These are phyloP conservation scores for Pangasius mekongensis DNA, from an alignment of 2,797 vertebrate species.

Conservation along the genomic window DNA sequence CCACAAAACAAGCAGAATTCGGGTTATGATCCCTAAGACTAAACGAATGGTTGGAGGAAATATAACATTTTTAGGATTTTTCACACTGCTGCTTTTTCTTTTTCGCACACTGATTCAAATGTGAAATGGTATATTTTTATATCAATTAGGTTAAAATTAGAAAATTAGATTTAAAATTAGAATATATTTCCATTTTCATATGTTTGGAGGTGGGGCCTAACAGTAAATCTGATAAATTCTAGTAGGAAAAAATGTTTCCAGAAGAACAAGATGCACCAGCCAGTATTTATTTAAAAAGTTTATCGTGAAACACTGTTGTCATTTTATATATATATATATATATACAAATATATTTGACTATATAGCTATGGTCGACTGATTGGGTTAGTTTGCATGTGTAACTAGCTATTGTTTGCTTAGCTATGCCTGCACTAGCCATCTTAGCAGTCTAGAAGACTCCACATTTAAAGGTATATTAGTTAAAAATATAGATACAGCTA, in stretches of 20 bases:
- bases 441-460: not conserved
- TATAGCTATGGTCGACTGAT: not conserved
- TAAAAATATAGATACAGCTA: too few relatives aligned
- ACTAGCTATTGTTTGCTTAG: not conserved
- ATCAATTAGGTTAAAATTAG: too few relatives aligned
- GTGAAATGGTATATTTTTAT: too few relatives aligned
- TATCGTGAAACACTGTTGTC: too few relatives aligned
- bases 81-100: too few relatives aligned
- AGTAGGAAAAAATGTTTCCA: not conserved
- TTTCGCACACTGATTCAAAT: too few relatives aligned
- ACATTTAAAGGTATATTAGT: not conserved
- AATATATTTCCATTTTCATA: not conserved
- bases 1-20: not conserved
- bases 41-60: not conserved
- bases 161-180: too few relatives aligned
- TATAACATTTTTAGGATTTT: not conserved
- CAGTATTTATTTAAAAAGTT: not conserved
- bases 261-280: not conserved
- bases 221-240: not conserved
- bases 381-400: not conserved
- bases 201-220: not conserved
- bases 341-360: not conserved
- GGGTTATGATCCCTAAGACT: too few relatives aligned
- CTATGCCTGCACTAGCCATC: not conserved
- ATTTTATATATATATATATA: too few relatives aligned